Conservation (phyloP, 1,140 invertebrate species). For the Drosophila kanapiae region DNA sequence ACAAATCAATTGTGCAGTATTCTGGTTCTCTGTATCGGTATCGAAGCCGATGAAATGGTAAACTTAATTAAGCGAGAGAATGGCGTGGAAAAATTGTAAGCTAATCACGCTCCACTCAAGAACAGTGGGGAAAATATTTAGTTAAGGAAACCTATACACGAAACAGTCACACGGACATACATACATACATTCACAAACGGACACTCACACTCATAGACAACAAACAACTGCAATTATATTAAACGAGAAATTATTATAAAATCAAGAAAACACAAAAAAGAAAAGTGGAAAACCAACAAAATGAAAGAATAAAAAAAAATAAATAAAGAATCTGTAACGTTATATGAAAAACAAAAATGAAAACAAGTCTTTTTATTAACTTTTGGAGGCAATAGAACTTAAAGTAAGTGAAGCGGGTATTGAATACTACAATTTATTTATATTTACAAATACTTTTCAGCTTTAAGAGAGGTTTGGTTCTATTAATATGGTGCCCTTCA, state of each 20-base stretch:
- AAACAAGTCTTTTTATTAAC: conserved; percentile 9
- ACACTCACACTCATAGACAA: conserved; percentile 51
- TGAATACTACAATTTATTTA: no score
- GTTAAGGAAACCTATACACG: conserved; percentile 69
- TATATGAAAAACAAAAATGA: conserved; percentile 79
- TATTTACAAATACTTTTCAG: no score
- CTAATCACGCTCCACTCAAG: conserved; percentile 33
- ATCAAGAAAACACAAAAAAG: conserved; percentile 69
- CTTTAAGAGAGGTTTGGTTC: no score
- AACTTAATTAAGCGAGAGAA: conserved; percentile 30
- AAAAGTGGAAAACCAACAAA: conserved; percentile 60
- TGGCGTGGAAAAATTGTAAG: conserved; percentile 51
- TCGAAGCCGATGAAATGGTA: conserved; percentile 37
- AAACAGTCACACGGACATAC: conserved; percentile 28
- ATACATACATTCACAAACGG: conserved; percentile 40
- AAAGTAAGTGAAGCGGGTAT: background rate
- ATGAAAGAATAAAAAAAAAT: conserved; percentile 54
- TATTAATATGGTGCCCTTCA: no score
- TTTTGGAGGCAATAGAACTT: background rate
- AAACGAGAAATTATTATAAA: conserved; percentile 79
- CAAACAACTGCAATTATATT: conserved; percentile 79
- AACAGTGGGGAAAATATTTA: conserved; percentile 58
- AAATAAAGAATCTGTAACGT: conserved; percentile 85
- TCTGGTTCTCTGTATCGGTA: conserved; percentile 37
- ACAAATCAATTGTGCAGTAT: conserved; percentile 50